phyloP scores from a whole-genome alignment of 2,113 vertebrate species.

The Toxotes jaculatrix region DNA sequence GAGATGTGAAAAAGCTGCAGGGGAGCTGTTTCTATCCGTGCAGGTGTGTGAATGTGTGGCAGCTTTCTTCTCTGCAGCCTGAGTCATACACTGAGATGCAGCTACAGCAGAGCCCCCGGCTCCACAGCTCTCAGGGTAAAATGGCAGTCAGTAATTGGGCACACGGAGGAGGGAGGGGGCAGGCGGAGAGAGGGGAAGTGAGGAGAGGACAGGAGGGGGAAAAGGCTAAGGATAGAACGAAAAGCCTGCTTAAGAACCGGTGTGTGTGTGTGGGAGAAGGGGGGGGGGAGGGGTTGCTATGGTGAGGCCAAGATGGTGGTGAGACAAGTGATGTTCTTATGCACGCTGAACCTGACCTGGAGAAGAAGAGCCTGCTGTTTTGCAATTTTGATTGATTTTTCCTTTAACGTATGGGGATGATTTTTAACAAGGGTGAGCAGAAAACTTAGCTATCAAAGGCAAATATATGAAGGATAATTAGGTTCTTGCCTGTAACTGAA shows the following conservation, averaged over 20 bases:
- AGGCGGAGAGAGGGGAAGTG: conserved; percentile 25
- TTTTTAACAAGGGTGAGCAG: not conserved
- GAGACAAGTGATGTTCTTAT: conserved; percentile 39
- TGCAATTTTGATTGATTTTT: conserved; percentile 1
- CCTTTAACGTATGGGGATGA: not conserved
- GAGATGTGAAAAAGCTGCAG: conserved; percentile 20
- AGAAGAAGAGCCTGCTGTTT: conserved; percentile 15
- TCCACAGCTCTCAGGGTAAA: conserved; percentile 60
- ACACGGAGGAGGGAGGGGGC: conserved; percentile 5
- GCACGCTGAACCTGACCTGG: conserved; percentile 7
- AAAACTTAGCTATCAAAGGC: not conserved
- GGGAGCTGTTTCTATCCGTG: conserved; percentile 16
- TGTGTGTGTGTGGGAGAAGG: conserved; percentile 19
- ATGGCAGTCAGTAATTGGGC: conserved; percentile 70
- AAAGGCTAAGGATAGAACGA: conserved; percentile 88
- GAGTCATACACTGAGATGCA: conserved; percentile 1
- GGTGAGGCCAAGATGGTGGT: conserved; percentile 42
- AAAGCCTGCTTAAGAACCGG: conserved; percentile 88
- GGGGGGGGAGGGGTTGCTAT: conserved; percentile 44
- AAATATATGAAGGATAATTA: not conserved
- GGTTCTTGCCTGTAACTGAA: too few relatives aligned
- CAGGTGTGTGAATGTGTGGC: not conserved
- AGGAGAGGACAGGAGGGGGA: conserved; percentile 29
- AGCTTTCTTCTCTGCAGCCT: conserved; percentile 2
- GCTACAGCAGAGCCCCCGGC: conserved; percentile 11